phyloP scores from a whole-genome alignment of 2,113 vertebrate species.

The Proterorhinus semilunaris region DNA sequence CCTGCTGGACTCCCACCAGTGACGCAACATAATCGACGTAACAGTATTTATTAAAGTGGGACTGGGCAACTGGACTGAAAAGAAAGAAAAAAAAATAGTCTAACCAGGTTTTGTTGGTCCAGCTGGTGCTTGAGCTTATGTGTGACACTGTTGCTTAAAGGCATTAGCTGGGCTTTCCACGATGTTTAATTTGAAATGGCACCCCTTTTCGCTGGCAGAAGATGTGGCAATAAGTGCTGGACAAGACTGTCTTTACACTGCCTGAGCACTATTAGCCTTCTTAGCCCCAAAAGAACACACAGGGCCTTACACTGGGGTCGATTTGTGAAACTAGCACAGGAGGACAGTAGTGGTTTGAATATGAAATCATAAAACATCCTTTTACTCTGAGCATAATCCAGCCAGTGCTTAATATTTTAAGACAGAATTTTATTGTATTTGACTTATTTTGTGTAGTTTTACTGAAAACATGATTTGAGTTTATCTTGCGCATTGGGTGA shows the following conservation, averaged over 20 bases:
- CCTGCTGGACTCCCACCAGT: constrained; percentile 69
- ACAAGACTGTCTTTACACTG: constrained; percentile 56
- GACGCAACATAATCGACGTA: constrained; percentile 38
- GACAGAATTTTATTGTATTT: background rate
- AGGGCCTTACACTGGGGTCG: constrained; percentile 42
- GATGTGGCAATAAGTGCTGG: constrained; percentile 45
- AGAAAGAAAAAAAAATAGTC: constrained; percentile 3
- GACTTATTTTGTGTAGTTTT: background rate
- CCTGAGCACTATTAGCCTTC: constrained; percentile 41
- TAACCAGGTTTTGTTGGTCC: constrained; percentile 19
- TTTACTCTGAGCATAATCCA: background rate
- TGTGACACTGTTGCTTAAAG: constrained; percentile 43
- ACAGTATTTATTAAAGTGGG: constrained; percentile 35
- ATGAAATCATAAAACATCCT: no score
- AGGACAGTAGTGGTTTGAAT: background rate
- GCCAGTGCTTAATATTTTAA: background rate
- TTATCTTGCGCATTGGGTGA: background rate
- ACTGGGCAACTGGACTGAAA: constrained; percentile 37
- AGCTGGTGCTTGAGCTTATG: constrained; percentile 36
- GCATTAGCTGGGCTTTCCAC: constrained; percentile 35
- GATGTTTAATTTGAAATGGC: constrained; percentile 29
- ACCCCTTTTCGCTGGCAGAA: constrained; percentile 14
- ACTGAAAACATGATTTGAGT: background rate
- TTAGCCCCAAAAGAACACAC: constrained; percentile 41
- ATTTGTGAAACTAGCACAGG: background rate